Conservation (phyloP, 2,113 vertebrate genomes). For the Egretta garzetta region DNA sequence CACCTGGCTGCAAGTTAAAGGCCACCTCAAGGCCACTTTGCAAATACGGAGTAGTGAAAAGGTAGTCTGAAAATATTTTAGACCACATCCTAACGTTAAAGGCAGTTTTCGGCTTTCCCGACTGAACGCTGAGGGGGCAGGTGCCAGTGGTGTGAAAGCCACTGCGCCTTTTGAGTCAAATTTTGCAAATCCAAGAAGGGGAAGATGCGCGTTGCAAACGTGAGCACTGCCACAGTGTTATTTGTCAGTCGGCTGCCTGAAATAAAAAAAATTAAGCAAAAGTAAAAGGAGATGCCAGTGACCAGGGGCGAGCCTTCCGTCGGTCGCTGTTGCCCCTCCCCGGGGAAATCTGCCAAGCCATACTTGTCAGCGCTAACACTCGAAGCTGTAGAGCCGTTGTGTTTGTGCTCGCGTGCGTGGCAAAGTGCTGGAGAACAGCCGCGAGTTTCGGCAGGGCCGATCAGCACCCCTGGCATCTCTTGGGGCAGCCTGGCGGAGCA, state of each 20-base stretch:
- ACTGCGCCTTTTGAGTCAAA: background rate
- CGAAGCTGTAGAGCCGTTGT: background rate
- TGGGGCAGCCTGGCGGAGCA: background rate
- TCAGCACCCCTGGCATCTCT: background rate
- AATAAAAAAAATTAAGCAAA: background rate
- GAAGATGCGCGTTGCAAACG: background rate
- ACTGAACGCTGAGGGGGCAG: background rate
- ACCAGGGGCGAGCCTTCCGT: background rate
- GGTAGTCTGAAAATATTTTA: background rate
- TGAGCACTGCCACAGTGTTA: background rate
- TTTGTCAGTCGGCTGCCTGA: background rate
- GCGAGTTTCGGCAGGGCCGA: background rate
- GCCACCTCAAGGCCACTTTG: background rate
- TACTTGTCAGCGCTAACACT: background rate
- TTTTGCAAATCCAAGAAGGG: background rate
- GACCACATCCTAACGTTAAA: background rate
- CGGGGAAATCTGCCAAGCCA: background rate
- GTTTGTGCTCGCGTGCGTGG: fast-evolving
- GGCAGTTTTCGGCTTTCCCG: background rate
- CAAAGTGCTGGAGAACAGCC: background rate
- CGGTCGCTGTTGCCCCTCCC: background rate
- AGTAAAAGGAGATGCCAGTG: background rate
- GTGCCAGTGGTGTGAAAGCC: background rate
- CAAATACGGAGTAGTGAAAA: background rate
- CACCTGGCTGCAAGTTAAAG: background rate